phyloP scores from a whole-genome alignment of 2,888 invertebrate genomes.

The Melanostoma mellinum region DNA sequence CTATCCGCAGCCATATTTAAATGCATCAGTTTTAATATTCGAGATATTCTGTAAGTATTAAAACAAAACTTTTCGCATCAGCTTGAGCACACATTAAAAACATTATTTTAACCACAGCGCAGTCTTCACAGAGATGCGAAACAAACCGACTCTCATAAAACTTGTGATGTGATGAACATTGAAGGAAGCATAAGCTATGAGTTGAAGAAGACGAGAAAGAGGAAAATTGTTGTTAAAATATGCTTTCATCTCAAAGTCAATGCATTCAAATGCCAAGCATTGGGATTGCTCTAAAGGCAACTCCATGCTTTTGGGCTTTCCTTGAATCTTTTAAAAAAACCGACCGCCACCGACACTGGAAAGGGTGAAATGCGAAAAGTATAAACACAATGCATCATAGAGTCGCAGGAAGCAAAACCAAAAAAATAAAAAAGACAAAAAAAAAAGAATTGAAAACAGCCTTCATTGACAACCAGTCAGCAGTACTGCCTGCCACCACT shows the following conservation, averaged over 20 bases:
- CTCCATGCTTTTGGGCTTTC: conserved; percentile 8
- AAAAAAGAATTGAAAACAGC: conserved; percentile 18
- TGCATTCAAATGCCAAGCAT: conserved; percentile 16
- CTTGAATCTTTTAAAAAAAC: conserved; percentile 45
- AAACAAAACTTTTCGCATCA: too few relatives aligned
- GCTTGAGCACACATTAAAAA: too few relatives aligned
- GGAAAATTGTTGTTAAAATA: neutral
- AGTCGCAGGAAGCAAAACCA: conserved; percentile 24
- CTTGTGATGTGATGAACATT: neutral
- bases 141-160: conserved; percentile 21
- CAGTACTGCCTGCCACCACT: conserved; percentile 60
- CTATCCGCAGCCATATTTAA: too few relatives aligned
- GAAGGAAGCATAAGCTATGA: too few relatives aligned
- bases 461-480: conserved; percentile 70
- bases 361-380: neutral
- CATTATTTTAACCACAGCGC: too few relatives aligned
- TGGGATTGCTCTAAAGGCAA: conserved; percentile 1
- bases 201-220: too few relatives aligned
- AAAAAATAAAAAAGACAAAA: conserved; percentile 2
- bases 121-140: too few relatives aligned
- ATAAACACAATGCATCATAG: neutral
- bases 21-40: too few relatives aligned
- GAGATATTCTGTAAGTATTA: too few relatives aligned
- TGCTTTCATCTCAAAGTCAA: conserved; percentile 45
- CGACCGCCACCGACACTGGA: conserved; percentile 9